These are phyloP conservation scores for Philaenus spumarius DNA, from an alignment of 1,140 invertebrate genomes.

Conservation along the genomic window DNA sequence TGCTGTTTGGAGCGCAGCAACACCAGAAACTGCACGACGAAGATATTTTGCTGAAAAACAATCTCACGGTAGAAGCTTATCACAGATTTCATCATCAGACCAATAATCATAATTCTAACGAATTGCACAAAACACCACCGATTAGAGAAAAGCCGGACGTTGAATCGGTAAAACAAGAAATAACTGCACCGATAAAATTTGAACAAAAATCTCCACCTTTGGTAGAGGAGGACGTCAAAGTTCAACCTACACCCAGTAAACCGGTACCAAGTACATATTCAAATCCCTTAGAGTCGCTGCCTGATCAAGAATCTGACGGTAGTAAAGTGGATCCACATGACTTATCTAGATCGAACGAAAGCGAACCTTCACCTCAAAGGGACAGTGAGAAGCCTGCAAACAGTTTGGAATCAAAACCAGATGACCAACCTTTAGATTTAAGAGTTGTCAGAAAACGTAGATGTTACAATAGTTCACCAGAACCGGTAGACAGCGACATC, in stretches of 20 bases:
- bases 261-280: slow-evolving; percentile 40
- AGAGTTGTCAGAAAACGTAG: slow-evolving; percentile 44
- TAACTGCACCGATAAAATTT: slow-evolving; percentile 41
- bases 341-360: slow-evolving; percentile 38
- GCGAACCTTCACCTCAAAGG: slow-evolving; percentile 11
- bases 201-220: slow-evolving; percentile 50
- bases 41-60: background rate
- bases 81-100: slow-evolving; percentile 7
- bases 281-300: slow-evolving; percentile 16
- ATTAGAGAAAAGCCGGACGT: background rate
- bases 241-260: slow-evolving; percentile 55
- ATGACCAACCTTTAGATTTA: slow-evolving; percentile 68
- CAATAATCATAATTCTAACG: background rate
- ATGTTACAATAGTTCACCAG: slow-evolving; percentile 35
- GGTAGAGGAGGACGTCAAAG: slow-evolving; percentile 54
- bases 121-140: background rate
- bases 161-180: slow-evolving; percentile 4
- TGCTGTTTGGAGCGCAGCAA: slow-evolving; percentile 46
- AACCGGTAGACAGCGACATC: slow-evolving; percentile 29
- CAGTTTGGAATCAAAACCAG: slow-evolving; percentile 20
- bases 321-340: slow-evolving; percentile 30
- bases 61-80: slow-evolving; percentile 5
- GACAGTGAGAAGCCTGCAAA: slow-evolving; percentile 18
- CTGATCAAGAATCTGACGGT: background rate
- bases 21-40: slow-evolving; percentile 30